Base-by-base conservation (phyloP, 2,797 vertebrate genomes). In the Capromys pilorides region DNA sequence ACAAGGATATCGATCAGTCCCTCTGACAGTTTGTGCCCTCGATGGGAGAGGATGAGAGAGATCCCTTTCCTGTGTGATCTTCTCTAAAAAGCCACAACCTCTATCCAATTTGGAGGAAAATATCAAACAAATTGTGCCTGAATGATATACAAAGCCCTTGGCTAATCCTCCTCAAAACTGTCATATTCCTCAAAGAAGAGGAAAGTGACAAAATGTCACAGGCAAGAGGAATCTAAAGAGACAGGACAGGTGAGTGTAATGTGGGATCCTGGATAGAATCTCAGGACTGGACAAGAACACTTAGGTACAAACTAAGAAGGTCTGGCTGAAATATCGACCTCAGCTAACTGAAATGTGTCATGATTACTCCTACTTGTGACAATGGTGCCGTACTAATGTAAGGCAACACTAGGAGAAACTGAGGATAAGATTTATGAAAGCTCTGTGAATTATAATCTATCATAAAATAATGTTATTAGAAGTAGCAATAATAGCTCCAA, bases 151-250 rank as follows among this genome's bases (percentile, higher is more conserved):
- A 85, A 39, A 90, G 57, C 28, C 80, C 14, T 51, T 69, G 54
- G 79, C n/a, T 21, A 80, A 12, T 78, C 62, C 11, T 64, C 66
- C 82, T 93, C 8, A 82, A 94, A 67, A 67, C 36, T 54, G 41
- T 69, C 71, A 82, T 85, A 61, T n/a, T 91, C 69, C 51, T 33
- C 67, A 84, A 91, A 36, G 79, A 69, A 71, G 90, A 84, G 19
- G 0, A 82, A 78, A 73, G 9, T 86, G 61, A 77, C 73, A 87
- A 88, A 81, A 80, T 26, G 33, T 59, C 81, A 90, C n/a, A 85
- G 41, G 45, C 4, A 84, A 94, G 75, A 90, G 22, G 6, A 93
- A 79, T 73, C 36, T 62, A 89, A 66, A 16, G 41, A 92, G 26
- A 87, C 4, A n/a, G 12, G 28, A 90, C 4, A 75, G 33, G 33